Conservation (phyloP, 2,888 invertebrate genomes). For the Apamea sordens region DNA sequence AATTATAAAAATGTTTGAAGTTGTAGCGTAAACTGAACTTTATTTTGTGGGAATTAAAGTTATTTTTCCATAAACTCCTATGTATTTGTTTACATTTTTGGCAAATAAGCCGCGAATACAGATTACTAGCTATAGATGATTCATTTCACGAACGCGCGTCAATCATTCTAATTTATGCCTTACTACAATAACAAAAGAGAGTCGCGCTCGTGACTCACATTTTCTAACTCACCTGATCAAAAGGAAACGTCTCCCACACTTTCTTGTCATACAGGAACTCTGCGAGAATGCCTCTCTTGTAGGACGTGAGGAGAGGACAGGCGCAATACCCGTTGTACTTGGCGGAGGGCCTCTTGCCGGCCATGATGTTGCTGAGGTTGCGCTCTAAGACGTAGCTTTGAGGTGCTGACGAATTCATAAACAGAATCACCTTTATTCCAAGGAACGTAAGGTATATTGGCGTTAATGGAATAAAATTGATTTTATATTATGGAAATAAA, state of each 20-base stretch:
- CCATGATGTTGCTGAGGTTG: constrained; percentile 93
- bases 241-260: constrained; percentile 97
- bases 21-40: no score
- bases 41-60: no score
- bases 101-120: no score
- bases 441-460: no score
- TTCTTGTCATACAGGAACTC: constrained; percentile 96
- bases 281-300: constrained; percentile 94
- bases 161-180: neutral
- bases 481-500: neutral
- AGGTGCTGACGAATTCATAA: constrained; percentile 90
- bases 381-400: constrained; percentile 94
- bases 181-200: neutral
- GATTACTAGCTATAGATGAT: neutral
- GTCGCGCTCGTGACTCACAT: neutral
- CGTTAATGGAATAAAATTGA: neutral
- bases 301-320: constrained; percentile 97
- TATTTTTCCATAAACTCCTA: no score
- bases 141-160: neutral
- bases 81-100: no score
- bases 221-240: constrained; percentile 92
- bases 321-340: constrained; percentile 98
- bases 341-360: constrained; percentile 87
- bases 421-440: no score
- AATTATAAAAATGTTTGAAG: no score